Evolutionary conservation across 2,797 vertebrate species (phyloP).

Genomic region (Danionella dracula): DNA sequence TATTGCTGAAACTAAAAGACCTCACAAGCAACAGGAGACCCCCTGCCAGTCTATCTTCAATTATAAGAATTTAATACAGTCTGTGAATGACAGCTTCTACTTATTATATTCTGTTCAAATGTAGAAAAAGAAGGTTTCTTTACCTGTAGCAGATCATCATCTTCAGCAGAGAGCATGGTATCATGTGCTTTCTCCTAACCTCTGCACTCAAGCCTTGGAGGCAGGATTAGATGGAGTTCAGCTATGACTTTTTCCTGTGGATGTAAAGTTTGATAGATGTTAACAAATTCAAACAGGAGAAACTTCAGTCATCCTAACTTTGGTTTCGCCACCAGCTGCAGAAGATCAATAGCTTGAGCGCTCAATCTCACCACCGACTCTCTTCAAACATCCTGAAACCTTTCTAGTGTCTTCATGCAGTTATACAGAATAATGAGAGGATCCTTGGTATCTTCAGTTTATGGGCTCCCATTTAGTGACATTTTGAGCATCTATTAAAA

Average conservation of each 20-base stretch:
- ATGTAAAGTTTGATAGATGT: slow-evolving; percentile 49
- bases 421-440: slow-evolving; percentile 14
- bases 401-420: neutral
- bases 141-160: slow-evolving; percentile 11
- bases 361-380: slow-evolving; percentile 19
- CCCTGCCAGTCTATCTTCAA: neutral
- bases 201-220: slow-evolving; percentile 64
- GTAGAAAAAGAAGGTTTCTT: slow-evolving; percentile 57
- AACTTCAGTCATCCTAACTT: slow-evolving; percentile 57
- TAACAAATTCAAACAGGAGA: slow-evolving; percentile 73
- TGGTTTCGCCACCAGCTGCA: slow-evolving; percentile 58
- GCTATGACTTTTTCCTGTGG: slow-evolving; percentile 63
- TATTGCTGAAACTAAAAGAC: slow-evolving; percentile 63
- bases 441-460: neutral
- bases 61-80: no score
- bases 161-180: slow-evolving; percentile 62
- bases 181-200: slow-evolving; percentile 68
- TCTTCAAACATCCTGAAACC: slow-evolving; percentile 25
- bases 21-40: slow-evolving; percentile 53
- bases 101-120: slow-evolving; percentile 71
- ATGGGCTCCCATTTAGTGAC: no score
- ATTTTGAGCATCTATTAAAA: no score
- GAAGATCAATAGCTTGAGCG: slow-evolving; percentile 56
- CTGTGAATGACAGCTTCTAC: slow-evolving; percentile 51
- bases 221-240: slow-evolving; percentile 72